Evolutionary conservation across 1,140 invertebrate genomes (phyloP).

Genomic region (Drosophila sturtevanti): DNA sequence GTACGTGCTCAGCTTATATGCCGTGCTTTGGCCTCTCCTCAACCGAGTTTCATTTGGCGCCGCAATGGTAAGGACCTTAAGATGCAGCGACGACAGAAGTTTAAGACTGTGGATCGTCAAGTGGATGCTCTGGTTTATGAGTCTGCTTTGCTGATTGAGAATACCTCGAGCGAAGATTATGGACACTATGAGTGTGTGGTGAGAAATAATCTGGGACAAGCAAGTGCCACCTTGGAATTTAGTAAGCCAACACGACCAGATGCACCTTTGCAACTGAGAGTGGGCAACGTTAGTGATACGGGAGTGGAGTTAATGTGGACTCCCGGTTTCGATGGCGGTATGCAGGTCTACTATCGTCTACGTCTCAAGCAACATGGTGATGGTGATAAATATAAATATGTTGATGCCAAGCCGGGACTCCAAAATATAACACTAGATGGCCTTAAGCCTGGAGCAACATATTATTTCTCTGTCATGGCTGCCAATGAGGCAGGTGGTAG

Average conservation of each 20-base stretch:
- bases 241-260: conserved; percentile 94
- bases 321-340: conserved; percentile 96
- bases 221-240: conserved; percentile 89
- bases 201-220: conserved; percentile 92
- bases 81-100: conserved; percentile 74
- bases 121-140: conserved; percentile 87
- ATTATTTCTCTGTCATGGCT: conserved; percentile 94
- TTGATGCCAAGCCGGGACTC: conserved; percentile 90
- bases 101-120: conserved; percentile 60
- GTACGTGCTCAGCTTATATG: conserved; percentile 92
- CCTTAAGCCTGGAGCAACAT: conserved; percentile 91
- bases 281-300: conserved; percentile 94
- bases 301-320: conserved; percentile 92
- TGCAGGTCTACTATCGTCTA: conserved; percentile 91
- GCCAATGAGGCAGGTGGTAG: conserved; percentile 93
- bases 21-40: conserved; percentile 90
- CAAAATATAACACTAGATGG: conserved; percentile 87
- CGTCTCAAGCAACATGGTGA: conserved; percentile 84
- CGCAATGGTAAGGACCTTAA: conserved; percentile 84
- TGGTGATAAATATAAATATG: conserved; percentile 86
- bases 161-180: conserved; percentile 92
- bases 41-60: conserved; percentile 92
- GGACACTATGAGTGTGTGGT: conserved; percentile 95
- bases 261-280: conserved; percentile 88
- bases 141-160: conserved; percentile 90